Evolutionary conservation across 2,797 vertebrate species (phyloP).

Genomic region (Crax fasciolata): DNA sequence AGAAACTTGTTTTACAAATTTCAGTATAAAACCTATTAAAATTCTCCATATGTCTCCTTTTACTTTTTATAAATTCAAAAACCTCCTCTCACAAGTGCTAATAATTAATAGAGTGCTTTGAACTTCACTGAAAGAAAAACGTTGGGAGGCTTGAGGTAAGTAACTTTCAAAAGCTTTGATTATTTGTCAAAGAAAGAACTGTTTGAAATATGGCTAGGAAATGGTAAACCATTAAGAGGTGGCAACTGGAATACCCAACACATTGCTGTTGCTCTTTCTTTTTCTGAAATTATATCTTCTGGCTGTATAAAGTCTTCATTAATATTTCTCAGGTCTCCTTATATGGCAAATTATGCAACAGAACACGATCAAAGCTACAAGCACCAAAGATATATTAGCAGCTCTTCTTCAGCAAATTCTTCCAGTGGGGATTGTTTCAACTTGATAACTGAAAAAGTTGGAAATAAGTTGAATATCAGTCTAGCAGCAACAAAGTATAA

Average conservation of each 20-base stretch:
- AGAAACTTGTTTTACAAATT: slow-evolving; percentile 57
- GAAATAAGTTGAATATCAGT: slow-evolving; percentile 15
- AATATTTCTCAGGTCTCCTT: slow-evolving; percentile 56
- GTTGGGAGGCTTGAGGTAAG: slow-evolving; percentile 65
- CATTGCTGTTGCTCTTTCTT: slow-evolving; percentile 1
- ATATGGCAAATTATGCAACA: slow-evolving; percentile 64
- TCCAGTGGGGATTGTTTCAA: slow-evolving; percentile 49
- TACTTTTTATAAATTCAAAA: slow-evolving; percentile 71
- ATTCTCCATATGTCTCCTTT: slow-evolving; percentile 61
- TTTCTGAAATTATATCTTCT: slow-evolving; percentile 58
- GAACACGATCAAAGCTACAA: slow-evolving; percentile 63
- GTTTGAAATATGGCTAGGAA: slow-evolving; percentile 49
- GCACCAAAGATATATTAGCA: slow-evolving; percentile 49
- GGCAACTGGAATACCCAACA: slow-evolving; percentile 38
- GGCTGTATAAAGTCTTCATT: slow-evolving; percentile 60
- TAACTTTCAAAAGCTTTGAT: slow-evolving; percentile 74
- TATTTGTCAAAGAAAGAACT: slow-evolving; percentile 59
- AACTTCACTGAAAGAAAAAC: slow-evolving; percentile 43
- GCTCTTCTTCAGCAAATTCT: slow-evolving; percentile 5
- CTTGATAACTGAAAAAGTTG: neutral
- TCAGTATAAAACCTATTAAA: slow-evolving; percentile 54
- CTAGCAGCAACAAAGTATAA: neutral
- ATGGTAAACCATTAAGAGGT: slow-evolving; percentile 56
- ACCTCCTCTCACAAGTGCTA: slow-evolving; percentile 56
- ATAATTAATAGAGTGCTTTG: slow-evolving; percentile 75